A percentile compares a stretch with the other conserved stretches of the same genome.
phyloP scores from a whole-genome alignment of 2,888 invertebrate species.

The Chalcis sispes region DNA sequence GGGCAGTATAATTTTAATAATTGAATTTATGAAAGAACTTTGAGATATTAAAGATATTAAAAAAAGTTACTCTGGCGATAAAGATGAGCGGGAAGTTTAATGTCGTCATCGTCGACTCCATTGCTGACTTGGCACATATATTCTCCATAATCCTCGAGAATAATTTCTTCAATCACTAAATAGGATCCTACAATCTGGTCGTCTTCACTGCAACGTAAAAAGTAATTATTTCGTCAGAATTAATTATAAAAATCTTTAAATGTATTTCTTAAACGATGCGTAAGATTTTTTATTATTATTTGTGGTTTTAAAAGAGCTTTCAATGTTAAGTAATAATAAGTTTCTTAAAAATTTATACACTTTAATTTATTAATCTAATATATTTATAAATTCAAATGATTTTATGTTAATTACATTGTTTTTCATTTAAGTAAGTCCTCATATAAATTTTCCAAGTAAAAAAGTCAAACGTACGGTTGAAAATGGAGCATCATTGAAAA shows the following conservation, averaged over 20 bases:
- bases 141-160: constrained; percentile 82
- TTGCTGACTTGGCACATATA: constrained; percentile 85
- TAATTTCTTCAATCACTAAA: constrained; percentile 80
- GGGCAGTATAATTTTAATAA: no score
- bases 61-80: constrained; percentile 72
- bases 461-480: no score
- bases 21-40: no score
- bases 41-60: no score
- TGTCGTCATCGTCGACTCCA: constrained; percentile 74
- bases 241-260: not conserved
- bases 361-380: no score
- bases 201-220: constrained; percentile 79
- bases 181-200: constrained; percentile 85
- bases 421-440: no score
- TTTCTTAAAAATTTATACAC: not conserved
- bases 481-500: no score
- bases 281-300: no score
- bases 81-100: constrained; percentile 73
- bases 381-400: no score
- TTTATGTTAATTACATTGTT: no score
- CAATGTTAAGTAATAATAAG: not conserved
- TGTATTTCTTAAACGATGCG: not conserved
- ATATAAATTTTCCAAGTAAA: no score
- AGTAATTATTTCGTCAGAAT: not conserved
- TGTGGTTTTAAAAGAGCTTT: not conserved